phyloP scores from a whole-genome alignment of 1,140 invertebrate genomes.

The Zaprionus ornatus region DNA sequence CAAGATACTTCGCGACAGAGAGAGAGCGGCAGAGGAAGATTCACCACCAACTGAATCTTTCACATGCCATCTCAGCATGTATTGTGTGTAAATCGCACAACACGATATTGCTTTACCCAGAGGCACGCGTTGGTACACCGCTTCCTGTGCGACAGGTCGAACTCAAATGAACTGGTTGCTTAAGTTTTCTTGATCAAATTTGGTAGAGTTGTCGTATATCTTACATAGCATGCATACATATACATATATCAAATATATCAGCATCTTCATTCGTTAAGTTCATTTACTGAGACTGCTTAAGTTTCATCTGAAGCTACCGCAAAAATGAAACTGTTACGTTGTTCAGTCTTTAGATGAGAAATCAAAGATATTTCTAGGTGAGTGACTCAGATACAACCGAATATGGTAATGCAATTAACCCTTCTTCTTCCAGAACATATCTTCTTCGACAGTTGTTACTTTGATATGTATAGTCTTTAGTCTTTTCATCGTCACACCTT shows the following conservation, averaged over 20 bases:
- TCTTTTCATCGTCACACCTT: too few species aligned
- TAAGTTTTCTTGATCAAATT: neutral
- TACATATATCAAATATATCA: neutral
- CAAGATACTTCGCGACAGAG: neutral
- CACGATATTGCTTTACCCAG: slow-evolving; percentile 1
- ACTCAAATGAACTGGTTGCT: neutral
- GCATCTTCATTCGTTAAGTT: neutral
- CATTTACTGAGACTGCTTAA: neutral
- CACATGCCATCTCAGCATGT: neutral
- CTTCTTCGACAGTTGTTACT: too few species aligned
- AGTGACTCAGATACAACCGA: too few species aligned
- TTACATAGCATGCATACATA: neutral
- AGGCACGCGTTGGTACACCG: neutral
- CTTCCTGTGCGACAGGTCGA: neutral
- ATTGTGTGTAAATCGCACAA: neutral
- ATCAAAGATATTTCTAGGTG: neutral
- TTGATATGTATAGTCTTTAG: too few species aligned
- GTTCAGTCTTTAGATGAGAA: neutral
- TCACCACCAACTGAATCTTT: neutral
- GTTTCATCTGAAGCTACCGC: neutral
- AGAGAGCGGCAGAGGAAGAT: neutral
- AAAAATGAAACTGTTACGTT: neutral
- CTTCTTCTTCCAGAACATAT: too few species aligned
- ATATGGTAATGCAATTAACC: too few species aligned
- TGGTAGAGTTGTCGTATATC: neutral